Conservation (phyloP, 2,797 vertebrate species). For the Thamnophis elegans region DNA sequence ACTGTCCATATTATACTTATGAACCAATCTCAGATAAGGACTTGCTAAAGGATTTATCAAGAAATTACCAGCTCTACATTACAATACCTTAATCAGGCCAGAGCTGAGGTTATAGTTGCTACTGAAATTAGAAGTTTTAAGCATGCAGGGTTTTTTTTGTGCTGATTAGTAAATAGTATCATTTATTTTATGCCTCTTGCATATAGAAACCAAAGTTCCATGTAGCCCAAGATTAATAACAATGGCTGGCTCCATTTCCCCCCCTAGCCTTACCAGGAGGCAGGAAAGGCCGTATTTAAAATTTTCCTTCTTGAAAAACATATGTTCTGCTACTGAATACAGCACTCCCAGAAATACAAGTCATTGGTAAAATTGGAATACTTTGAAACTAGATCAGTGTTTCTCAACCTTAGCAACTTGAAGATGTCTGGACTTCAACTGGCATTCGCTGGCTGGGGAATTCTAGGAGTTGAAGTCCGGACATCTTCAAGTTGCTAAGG, state of each 20-base stretch:
- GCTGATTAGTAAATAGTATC: background rate
- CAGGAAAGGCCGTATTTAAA: background rate
- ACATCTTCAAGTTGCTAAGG: too few relatives aligned
- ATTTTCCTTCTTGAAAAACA: background rate
- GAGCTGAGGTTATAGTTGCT: background rate
- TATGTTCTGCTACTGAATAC: background rate
- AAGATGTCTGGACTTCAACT: too few relatives aligned
- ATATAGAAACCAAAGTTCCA: background rate
- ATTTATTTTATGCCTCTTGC: background rate
- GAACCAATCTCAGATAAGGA: too few relatives aligned
- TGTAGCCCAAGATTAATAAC: background rate
- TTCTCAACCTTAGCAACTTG: too few relatives aligned
- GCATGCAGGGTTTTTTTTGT: background rate
- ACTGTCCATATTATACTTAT: too few relatives aligned
- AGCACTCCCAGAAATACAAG: background rate
- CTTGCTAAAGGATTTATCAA: background rate
- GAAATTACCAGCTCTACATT: background rate
- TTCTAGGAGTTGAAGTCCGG: too few relatives aligned
- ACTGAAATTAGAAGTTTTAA: background rate
- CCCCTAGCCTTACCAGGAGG: background rate
- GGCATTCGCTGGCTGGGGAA: too few relatives aligned
- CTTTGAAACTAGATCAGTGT: background rate
- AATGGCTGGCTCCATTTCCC: background rate
- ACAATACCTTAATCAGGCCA: background rate
- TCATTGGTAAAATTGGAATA: background rate